phyloP scores from a whole-genome alignment of 2,797 vertebrate species.

The Eurystomus glaucurus region DNA sequence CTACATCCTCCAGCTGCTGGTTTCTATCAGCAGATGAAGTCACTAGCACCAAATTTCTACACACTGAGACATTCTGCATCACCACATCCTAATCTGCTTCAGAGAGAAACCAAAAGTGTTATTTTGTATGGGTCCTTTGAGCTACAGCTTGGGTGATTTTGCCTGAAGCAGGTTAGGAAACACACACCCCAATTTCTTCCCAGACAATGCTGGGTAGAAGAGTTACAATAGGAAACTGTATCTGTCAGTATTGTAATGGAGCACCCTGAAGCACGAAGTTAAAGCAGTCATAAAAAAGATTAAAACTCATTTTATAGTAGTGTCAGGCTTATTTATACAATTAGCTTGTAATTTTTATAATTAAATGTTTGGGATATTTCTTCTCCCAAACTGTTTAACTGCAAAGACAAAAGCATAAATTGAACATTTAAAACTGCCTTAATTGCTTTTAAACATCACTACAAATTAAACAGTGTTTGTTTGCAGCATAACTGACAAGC shows the following conservation, averaged over 20 bases:
- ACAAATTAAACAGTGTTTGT: background rate
- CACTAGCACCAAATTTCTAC: background rate
- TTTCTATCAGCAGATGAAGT: background rate
- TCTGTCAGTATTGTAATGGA: background rate
- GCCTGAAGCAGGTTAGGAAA: background rate
- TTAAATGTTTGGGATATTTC: background rate
- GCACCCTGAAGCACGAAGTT: background rate
- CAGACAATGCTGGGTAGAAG: background rate
- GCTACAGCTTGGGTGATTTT: background rate
- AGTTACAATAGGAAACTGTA: background rate
- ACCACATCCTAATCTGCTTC: background rate
- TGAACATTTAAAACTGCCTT: background rate
- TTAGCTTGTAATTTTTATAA: background rate
- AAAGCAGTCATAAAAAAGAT: background rate
- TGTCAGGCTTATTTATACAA: background rate
- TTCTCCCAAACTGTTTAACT: background rate
- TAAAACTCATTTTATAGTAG: background rate
- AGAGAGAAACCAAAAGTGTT: background rate
- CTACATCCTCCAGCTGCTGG: background rate
- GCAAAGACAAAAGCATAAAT: background rate
- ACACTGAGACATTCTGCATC: background rate
- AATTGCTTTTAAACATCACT: background rate
- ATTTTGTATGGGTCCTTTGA: background rate
- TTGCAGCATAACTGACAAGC: background rate
- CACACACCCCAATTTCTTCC: background rate